Evolutionary conservation across 2,797 vertebrate species (phyloP), one percentile per base, ranked within the genome.

Genomic region (Hydrophis major): DNA sequence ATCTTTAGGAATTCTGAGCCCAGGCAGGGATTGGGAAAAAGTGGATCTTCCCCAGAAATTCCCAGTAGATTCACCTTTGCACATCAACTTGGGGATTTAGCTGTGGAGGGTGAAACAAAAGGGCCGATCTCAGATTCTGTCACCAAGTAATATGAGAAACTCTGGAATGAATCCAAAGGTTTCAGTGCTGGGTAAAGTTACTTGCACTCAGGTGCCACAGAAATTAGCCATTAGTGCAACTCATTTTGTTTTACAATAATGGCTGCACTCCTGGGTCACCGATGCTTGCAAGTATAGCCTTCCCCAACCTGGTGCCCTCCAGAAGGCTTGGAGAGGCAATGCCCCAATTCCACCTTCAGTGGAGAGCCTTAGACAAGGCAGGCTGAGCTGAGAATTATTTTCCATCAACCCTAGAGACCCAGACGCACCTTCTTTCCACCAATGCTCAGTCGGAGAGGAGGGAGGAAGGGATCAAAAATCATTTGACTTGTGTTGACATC

Each of bases 381-480:
- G 53, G n/a, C 50, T 87, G 50, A 87, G 42, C 88, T 89, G 22
- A 22, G 22, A 37, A 61, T 61, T 42, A 74, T 53, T 53, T 55
- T 13, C 63, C 28, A 55, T 7, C 28, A 74, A 32, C 2, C 69
- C 12, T 5, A 59, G 18, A 74, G 61, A 56, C 10, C 7, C 8
- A 90, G 12, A 74, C 32, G 13, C 95, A 97, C 97, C 97, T 96
- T 97, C 32, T 96, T 96, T 92, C 96, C 97, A 28, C 96, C 97
- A 13, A 97, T 97, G 95, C 96, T 97, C 90, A 97, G 95, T 37
- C 96, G 96, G 32, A 97, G 96, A 0, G 97, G 97, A 61, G 96
- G 96, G 86, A 97, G 95, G 92, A 97, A 97, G 20, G 97, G 97
- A 55, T 97, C 97, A 8, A 96, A 97, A 63, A 97, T 96, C 63